Percentiles rank a stretch among this genome's conserved stretches.
Conservation (phyloP, 1,140 invertebrate species). For the Hypothenemus hampei region DNA sequence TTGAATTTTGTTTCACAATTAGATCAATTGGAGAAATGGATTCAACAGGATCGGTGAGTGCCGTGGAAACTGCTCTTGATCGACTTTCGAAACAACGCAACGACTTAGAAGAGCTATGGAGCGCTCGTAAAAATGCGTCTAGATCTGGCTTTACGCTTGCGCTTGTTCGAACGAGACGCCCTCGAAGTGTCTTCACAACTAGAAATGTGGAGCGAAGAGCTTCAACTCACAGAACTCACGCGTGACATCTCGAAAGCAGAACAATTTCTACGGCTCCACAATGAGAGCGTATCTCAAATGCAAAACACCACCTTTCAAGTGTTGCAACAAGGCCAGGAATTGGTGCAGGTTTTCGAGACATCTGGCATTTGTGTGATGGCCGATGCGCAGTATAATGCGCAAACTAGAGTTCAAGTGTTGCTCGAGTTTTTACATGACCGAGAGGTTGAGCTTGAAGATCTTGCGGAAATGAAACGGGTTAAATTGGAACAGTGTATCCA, state of each 20-base stretch:
- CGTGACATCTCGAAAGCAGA: conserved; percentile 79
- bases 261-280: conserved; percentile 79
- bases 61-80: conserved; percentile 83
- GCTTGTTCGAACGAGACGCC: conserved; percentile 94
- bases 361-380: conserved; percentile 82
- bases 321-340: conserved; percentile 79
- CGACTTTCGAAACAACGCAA: conserved; percentile 79
- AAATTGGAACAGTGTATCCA: conserved; percentile 91
- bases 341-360: conserved; percentile 74
- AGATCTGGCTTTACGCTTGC: conserved; percentile 84
- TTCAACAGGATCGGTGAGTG: conserved; percentile 64
- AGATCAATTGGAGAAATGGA: conserved; percentile 62
- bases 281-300: conserved; percentile 89
- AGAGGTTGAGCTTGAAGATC: conserved; percentile 88
- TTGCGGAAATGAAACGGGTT: conserved; percentile 83
- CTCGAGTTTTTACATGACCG: conserved; percentile 91
- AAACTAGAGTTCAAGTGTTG: conserved; percentile 83
- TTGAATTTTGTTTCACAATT: too few species aligned
- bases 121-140: conserved; percentile 79
- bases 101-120: conserved; percentile 90
- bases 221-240: conserved; percentile 76
- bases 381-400: conserved; percentile 82
- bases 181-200: conserved; percentile 86
- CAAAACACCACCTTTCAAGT: conserved; percentile 92
- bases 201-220: conserved; percentile 90